Evolutionary conservation across 2,888 invertebrate genomes (phyloP), one percentile per base, ranked within the genome.

Genomic region (Pristionchus entomophagus): DNA sequence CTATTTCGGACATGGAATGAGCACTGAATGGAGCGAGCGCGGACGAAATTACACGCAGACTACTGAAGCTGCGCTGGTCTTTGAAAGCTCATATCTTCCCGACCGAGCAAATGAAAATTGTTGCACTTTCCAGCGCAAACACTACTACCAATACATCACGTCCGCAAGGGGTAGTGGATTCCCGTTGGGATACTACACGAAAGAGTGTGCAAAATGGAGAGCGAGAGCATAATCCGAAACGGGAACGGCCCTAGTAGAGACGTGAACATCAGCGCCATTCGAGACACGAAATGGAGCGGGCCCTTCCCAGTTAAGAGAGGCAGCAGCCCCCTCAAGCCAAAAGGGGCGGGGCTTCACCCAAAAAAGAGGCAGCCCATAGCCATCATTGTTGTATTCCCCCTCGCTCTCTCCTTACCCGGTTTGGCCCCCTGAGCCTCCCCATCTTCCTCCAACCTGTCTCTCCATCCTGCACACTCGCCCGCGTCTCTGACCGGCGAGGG

Each of bases 61-160:
- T 56, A 35, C 65, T 65, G n/a, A n/a, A n/a, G n/a, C n/a, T n/a
- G n/a, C n/a, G n/a, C n/a, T n/a, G 26, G 29, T 65, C 65, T 19
- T 26, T 62, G 56, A n/a, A 56, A 56, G 29, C 35, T 65, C 65
- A 65, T 65, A 32, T n/a, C 2, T 8, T n/a, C 17, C 19, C 4
- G 35, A 32, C 65, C 65, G 26, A 29, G 32, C 32, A 65, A n/a
- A 65, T 32, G 29, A 65, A 35, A 65, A 35, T 65, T n/a, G 65
- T 65, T 65, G 65, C 35, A 65, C 65, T 65, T 65, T 65, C n/a
- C n/a, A n/a, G 17, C 32, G 17, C 65, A 65, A 65, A 65, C 65
- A 65, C 35, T n/a, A 59, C 59, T 6, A 19, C 22, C 59, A 26
- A 59, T n/a, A 59, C 1, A n/a, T n/a, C n/a, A n/a, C n/a, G n/a